Conservation (phyloP, 1,140 invertebrate genomes). For the Halesus radiatus region DNA sequence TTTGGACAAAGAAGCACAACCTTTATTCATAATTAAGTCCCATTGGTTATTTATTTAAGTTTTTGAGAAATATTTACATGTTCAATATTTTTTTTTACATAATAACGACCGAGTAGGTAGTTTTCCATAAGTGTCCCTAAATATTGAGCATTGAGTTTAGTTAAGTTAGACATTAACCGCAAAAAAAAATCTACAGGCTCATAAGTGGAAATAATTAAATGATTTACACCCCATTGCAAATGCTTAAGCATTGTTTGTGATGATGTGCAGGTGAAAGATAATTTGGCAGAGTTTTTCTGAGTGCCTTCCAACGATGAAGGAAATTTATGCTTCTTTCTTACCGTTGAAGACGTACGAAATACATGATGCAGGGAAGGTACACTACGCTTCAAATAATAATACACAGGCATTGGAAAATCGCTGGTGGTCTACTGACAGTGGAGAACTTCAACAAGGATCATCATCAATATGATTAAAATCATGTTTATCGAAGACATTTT, state of each 20-base stretch:
- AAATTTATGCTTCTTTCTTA: too few relatives aligned
- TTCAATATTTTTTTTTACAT: conserved; percentile 41
- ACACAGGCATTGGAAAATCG: too few relatives aligned
- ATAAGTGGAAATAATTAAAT: conserved; percentile 13
- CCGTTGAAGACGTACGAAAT: too few relatives aligned
- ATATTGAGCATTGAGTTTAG: conserved; percentile 58
- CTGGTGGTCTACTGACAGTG: conserved; percentile 1
- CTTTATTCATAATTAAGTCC: conserved; percentile 54
- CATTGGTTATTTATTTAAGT: conserved; percentile 39
- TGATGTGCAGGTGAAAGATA: too few relatives aligned
- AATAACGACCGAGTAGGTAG: conserved; percentile 44
- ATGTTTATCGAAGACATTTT: too few relatives aligned
- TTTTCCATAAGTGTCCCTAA: conserved; percentile 57
- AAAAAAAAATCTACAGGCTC: conserved; percentile 30
- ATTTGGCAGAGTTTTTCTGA: too few relatives aligned
- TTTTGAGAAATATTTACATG: conserved; percentile 49
- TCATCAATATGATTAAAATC: background rate
- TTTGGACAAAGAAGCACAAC: conserved; percentile 56
- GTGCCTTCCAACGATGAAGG: too few relatives aligned
- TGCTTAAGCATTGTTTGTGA: too few relatives aligned
- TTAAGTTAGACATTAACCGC: conserved; percentile 56
- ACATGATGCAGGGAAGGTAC: too few relatives aligned
- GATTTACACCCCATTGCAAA: too few relatives aligned
- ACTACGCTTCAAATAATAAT: too few relatives aligned
- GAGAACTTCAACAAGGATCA: background rate